These are phyloP conservation scores for Nephrotoma appendiculata DNA, from an alignment of 2,888 invertebrate genomes.

Conservation along the genomic window DNA sequence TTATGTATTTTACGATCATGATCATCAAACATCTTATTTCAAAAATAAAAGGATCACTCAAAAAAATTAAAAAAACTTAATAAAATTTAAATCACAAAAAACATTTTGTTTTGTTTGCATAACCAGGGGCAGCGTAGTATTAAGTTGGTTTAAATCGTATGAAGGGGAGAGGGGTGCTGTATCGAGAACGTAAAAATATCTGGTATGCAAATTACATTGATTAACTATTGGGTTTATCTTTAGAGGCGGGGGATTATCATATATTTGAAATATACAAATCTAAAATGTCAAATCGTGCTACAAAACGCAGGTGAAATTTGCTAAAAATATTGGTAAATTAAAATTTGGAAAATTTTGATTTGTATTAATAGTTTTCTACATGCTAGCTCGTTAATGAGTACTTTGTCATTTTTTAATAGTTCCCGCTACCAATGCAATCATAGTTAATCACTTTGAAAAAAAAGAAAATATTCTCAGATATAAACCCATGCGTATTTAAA, in stretches of 20 bases:
- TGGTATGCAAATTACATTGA: background rate
- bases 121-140: background rate
- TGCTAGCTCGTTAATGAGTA: background rate
- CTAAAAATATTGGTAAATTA: background rate
- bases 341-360: background rate
- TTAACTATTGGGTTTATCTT: background rate
- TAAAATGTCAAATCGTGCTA: background rate
- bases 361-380: background rate
- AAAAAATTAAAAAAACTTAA: background rate
- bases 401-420: background rate
- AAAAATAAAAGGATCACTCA: background rate
- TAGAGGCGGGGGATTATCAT: too few relatives aligned
- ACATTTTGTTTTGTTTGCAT: background rate
- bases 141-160: background rate
- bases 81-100: background rate
- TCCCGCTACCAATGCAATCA: background rate
- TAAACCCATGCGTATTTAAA: background rate
- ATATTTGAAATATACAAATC: background rate
- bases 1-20: background rate
- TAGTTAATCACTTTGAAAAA: background rate
- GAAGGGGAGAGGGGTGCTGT: too few relatives aligned
- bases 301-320: too few relatives aligned
- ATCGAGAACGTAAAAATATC: background rate
- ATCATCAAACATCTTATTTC: background rate
- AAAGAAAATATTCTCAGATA: background rate